These are phyloP conservation scores for Drosophila busckii DNA, from an alignment of 1,140 invertebrate genomes.

Conservation along the genomic window DNA sequence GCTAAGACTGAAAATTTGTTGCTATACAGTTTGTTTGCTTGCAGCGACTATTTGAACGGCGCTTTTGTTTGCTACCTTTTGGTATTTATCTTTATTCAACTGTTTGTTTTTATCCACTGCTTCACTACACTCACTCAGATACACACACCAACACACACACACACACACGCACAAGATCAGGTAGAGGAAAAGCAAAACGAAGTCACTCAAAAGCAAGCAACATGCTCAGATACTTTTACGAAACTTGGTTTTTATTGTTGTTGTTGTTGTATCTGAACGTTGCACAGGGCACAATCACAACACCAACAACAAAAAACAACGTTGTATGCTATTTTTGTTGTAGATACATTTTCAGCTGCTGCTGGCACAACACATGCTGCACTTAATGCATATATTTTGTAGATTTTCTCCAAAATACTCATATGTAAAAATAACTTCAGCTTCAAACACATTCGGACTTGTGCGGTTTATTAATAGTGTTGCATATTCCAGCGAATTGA, in stretches of 20 bases:
- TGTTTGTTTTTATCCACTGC: conserved; percentile 71
- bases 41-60: conserved; percentile 9
- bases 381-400: conserved; percentile 14
- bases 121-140: conserved; percentile 35
- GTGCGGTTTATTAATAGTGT: too few species aligned
- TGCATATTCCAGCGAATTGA: too few species aligned
- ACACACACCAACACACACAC: conserved; percentile 11
- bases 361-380: conserved; percentile 34
- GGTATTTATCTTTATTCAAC: conserved; percentile 62
- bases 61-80: conserved; percentile 69
- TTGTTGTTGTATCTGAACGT: conserved; percentile 41
- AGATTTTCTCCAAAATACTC: conserved; percentile 31
- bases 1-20: not conserved
- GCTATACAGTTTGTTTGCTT: not conserved
- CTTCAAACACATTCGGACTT: too few species aligned
- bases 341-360: conserved; percentile 33
- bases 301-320: conserved; percentile 37
- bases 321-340: conserved; percentile 62
- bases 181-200: conserved; percentile 55
- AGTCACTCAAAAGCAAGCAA: conserved; percentile 60
- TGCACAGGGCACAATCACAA: conserved; percentile 51
- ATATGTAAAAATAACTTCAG: too few species aligned
- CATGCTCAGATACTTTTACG: conserved; percentile 57
- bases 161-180: conserved; percentile 20
- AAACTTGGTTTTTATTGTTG: conserved; percentile 50